Conservation (phyloP, 1,140 invertebrate genomes). For the Aradophagus sp. region DNA sequence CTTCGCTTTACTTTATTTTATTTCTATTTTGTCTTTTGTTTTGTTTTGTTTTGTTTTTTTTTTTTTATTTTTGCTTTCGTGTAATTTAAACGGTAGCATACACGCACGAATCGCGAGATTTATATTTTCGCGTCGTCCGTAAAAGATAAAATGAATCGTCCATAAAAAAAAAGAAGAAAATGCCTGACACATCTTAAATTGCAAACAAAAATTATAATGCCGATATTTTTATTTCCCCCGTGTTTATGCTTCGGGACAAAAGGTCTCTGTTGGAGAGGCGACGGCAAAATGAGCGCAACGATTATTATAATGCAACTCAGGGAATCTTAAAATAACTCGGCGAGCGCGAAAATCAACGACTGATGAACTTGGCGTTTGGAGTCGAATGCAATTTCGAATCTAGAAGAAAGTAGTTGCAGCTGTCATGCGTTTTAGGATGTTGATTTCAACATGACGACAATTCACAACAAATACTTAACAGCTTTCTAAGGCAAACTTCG, state of each 20-base stretch:
- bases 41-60: not conserved
- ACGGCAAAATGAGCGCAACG: slow-evolving; percentile 24
- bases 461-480: no score
- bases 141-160: slow-evolving; percentile 25
- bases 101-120: slow-evolving; percentile 13
- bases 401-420: slow-evolving; percentile 35
- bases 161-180: no score
- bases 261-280: not conserved
- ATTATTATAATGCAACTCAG: slow-evolving; percentile 35
- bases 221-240: slow-evolving; percentile 36
- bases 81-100: slow-evolving; percentile 5
- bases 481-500: no score
- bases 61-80: not conserved
- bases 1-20: no score
- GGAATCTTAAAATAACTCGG: slow-evolving; percentile 30
- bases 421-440: slow-evolving; percentile 30
- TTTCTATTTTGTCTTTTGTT: no score
- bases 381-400: slow-evolving; percentile 40
- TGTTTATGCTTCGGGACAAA: slow-evolving; percentile 14
- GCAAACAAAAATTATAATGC: slow-evolving; percentile 30
- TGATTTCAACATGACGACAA: no score
- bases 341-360: slow-evolving; percentile 27
- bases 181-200: slow-evolving; percentile 25
- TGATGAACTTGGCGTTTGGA: slow-evolving; percentile 43
- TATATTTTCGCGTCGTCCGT: slow-evolving; percentile 8